phyloP scores from a whole-genome alignment of 1,140 invertebrate genomes.

The Helicorthomorpha holstii region DNA sequence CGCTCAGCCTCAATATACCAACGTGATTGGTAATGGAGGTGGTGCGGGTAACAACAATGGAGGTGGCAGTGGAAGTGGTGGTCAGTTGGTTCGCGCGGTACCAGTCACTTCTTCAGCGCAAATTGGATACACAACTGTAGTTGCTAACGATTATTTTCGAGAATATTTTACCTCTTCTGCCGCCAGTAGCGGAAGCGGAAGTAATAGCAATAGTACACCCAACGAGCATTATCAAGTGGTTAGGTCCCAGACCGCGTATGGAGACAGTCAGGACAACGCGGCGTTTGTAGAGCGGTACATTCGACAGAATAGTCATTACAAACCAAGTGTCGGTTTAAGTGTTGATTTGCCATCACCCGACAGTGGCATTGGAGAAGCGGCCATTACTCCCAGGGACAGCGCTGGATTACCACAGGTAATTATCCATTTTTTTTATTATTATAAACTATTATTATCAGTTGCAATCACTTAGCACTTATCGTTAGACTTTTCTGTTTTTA shows the following conservation, averaged over 20 bases:
- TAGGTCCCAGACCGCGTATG: constrained; percentile 7
- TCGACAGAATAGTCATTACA: constrained; percentile 19
- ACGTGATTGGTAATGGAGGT: background rate
- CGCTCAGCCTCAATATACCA: constrained; percentile 20
- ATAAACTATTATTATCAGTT: too few species aligned
- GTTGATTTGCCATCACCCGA: constrained; percentile 83
- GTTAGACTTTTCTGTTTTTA: too few species aligned
- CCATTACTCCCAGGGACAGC: constrained; percentile 72
- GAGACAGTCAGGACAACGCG: constrained; percentile 18
- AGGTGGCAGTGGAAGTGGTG: background rate
- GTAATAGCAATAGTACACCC: constrained; percentile 15
- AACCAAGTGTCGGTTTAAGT: constrained; percentile 34
- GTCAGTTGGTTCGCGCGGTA: background rate
- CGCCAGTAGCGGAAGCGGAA: constrained; percentile 23
- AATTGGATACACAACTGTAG: constrained; percentile 12
- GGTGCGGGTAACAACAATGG: too few species aligned
- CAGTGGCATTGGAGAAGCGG: constrained; percentile 75
- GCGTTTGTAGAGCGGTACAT: constrained; percentile 39
- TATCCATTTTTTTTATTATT: constrained; percentile 12
- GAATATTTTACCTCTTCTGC: constrained; percentile 27
- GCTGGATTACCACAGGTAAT: constrained; percentile 73
- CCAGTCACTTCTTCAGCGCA: background rate
- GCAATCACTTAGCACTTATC: too few species aligned
- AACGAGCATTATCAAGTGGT: constrained; percentile 23
- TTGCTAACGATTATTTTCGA: constrained; percentile 17